Conservation (phyloP, 2,888 invertebrate genomes). For the Caprella mutica region DNA sequence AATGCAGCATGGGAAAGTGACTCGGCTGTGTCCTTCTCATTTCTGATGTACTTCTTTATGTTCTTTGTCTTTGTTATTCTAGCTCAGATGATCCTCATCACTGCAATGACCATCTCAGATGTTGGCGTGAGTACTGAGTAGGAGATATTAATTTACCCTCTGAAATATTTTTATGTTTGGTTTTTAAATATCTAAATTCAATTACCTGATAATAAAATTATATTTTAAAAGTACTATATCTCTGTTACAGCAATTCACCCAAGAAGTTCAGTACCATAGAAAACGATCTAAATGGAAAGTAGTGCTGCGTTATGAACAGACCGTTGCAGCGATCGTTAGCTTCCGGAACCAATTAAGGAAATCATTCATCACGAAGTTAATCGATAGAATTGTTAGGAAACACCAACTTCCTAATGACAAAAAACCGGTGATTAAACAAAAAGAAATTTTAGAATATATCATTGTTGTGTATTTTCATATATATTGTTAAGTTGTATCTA, state of each 20-base stretch:
- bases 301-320: background rate
- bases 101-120: conserved; percentile 3
- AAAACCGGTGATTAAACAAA: too few relatives aligned
- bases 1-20: background rate
- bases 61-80: background rate
- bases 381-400: background rate
- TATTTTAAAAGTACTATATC: too few relatives aligned
- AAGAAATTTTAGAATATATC: too few relatives aligned
- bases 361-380: background rate
- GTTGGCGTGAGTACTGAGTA: conserved; percentile 1
- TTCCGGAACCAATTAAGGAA: background rate
- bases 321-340: background rate
- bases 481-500: too few relatives aligned
- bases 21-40: background rate
- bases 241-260: background rate
- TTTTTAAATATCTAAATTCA: too few relatives aligned
- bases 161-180: too few relatives aligned
- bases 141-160: too few relatives aligned
- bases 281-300: conserved; percentile 9
- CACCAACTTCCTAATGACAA: background rate
- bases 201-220: too few relatives aligned
- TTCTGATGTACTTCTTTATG: background rate
- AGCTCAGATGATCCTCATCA: background rate
- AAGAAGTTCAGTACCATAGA: background rate
- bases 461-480: too few relatives aligned